Conservation (phyloP, 1,140 invertebrate genomes). For the Dryas iulia region DNA sequence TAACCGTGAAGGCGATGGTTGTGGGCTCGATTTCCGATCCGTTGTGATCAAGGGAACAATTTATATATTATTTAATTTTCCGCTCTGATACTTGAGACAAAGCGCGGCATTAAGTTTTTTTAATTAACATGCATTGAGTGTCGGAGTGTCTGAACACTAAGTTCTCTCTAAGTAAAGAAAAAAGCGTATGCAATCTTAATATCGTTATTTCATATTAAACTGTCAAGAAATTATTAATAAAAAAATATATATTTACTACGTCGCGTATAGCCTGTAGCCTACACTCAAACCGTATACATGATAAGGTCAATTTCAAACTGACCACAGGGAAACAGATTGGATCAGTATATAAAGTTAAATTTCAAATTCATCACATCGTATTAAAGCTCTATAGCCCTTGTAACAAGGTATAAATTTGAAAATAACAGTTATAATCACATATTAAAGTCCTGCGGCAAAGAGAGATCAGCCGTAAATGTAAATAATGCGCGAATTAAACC, state of each 20-base stretch:
- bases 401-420: background rate
- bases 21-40: too few relatives aligned
- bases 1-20: too few relatives aligned
- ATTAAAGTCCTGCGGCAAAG: conserved; percentile 16
- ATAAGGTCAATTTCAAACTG: conserved; percentile 17
- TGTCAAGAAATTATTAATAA: background rate
- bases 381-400: background rate
- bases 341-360: background rate
- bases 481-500: background rate
- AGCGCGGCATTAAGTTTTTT: too few relatives aligned
- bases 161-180: too few relatives aligned
- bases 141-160: too few relatives aligned
- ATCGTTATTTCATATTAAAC: background rate
- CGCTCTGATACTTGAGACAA: too few relatives aligned
- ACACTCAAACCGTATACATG: background rate
- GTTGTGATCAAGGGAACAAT: too few relatives aligned
- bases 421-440: conserved; percentile 1
- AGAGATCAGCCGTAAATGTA: conserved; percentile 9
- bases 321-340: conserved; percentile 4
- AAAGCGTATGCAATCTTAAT: too few relatives aligned
- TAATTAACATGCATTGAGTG: too few relatives aligned
- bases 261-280: background rate
- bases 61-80: too few relatives aligned
- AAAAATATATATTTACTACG: background rate
- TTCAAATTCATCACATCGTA: background rate